Conservation (phyloP, 35 echinoderm and acorn worm species). For the Anneissia japonica region DNA sequence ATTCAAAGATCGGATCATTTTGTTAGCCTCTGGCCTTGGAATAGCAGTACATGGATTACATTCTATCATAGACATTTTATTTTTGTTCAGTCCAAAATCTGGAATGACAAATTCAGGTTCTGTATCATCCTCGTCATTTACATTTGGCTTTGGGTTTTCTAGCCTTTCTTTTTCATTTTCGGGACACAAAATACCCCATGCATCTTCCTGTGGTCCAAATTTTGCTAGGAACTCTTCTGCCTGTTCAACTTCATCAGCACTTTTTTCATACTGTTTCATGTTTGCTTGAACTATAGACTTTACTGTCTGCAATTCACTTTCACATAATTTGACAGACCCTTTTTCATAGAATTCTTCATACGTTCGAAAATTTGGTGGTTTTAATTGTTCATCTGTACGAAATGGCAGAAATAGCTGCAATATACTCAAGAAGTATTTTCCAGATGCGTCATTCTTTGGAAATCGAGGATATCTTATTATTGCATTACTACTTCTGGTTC, state of each 20-base stretch:
- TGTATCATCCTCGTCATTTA: constrained; percentile 21
- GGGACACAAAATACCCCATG: constrained; percentile 44
- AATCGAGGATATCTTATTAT: constrained; percentile 45
- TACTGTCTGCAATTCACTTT: constrained; percentile 1
- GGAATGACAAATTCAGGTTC: constrained; percentile 19
- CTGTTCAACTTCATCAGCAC: constrained; percentile 34
- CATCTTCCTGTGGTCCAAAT: constrained; percentile 31
- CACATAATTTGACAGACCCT: constrained; percentile 5
- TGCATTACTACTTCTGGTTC: constrained; percentile 21
- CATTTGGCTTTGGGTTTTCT: not conserved
- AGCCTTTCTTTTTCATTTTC: constrained; percentile 38
- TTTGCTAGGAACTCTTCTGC: constrained; percentile 22
- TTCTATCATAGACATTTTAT: constrained; percentile 10
- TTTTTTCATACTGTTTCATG: constrained; percentile 29
- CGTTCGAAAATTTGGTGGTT: constrained; percentile 7
- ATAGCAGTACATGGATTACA: not conserved
- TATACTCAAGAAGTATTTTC: constrained; percentile 35
- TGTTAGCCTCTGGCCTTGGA: constrained; percentile 18
- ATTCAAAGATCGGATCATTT: constrained; percentile 45
- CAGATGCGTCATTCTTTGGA: not conserved
- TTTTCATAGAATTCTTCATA: constrained; percentile 38
- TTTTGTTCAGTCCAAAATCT: constrained; percentile 1
- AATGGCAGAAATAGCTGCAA: constrained; percentile 40
- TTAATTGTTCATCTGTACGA: constrained; percentile 36
- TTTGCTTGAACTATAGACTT: constrained; percentile 38